Percentiles rank a stretch among this genome's conserved stretches.
These are phyloP conservation scores for Danaus chrysippus DNA, from an alignment of 2,888 invertebrate species.

Conservation along the genomic window DNA sequence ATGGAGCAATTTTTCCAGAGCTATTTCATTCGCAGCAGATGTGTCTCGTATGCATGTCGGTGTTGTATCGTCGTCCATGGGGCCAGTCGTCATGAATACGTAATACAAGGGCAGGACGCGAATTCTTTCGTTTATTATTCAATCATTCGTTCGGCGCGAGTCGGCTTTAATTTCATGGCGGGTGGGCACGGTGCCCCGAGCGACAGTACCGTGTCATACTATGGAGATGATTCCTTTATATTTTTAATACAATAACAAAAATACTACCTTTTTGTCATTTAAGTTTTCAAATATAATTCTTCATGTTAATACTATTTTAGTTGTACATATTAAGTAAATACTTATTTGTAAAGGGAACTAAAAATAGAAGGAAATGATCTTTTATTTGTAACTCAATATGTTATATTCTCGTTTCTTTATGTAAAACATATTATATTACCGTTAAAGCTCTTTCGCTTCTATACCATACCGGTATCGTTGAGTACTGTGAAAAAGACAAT, in stretches of 20 bases:
- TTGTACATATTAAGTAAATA: no score
- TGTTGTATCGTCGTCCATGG: slow-evolving; percentile 48
- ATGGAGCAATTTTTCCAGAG: slow-evolving; percentile 12
- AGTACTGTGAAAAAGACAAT: slow-evolving; percentile 76
- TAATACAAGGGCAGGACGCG: slow-evolving; percentile 77
- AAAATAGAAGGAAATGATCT: no score
- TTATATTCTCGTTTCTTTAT: no score
- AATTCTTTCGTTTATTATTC: slow-evolving; percentile 80
- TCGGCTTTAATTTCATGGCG: slow-evolving; percentile 79
- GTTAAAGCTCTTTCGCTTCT: slow-evolving; percentile 50
- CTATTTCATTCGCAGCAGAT: slow-evolving; percentile 35
- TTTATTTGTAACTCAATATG: no score
- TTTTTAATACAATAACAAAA: slow-evolving; percentile 5
- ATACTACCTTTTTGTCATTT: no score
- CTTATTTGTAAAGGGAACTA: no score
- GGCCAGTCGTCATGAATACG: slow-evolving; percentile 76
- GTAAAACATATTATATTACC: not conserved
- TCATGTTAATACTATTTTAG: no score
- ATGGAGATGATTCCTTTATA: slow-evolving; percentile 50
- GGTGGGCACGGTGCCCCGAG: slow-evolving; percentile 72
- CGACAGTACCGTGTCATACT: slow-evolving; percentile 48
- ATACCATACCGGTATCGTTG: slow-evolving; percentile 48
- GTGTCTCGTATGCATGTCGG: slow-evolving; percentile 44
- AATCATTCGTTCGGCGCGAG: slow-evolving; percentile 78
- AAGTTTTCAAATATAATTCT: no score